Conservation (phyloP, 2,113 vertebrate species). For the Glareola pratincola region DNA sequence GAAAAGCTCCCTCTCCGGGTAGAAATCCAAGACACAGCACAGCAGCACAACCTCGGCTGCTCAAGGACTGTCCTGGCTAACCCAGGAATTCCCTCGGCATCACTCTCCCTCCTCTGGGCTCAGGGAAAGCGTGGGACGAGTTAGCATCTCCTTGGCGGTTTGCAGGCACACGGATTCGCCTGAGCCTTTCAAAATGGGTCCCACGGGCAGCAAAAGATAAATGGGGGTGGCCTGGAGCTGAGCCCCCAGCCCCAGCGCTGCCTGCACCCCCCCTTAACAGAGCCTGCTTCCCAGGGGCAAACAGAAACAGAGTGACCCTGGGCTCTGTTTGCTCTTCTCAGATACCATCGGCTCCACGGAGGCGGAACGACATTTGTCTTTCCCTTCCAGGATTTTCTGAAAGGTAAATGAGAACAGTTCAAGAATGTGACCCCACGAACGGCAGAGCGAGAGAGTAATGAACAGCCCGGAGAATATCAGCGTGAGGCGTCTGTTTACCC, state of each 20-base stretch:
- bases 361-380: background rate
- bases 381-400: conserved; percentile 24
- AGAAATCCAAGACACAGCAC: background rate
- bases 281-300: background rate
- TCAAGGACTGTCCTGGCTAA: background rate
- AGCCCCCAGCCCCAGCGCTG: background rate
- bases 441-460: background rate
- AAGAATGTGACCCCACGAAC: background rate
- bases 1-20: background rate
- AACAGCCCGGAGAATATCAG: background rate
- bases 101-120: background rate
- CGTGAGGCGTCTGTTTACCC: background rate
- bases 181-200: background rate
- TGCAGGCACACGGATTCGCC: background rate
- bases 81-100: background rate
- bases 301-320: background rate
- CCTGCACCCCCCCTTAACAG: background rate
- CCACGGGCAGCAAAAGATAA: background rate
- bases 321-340: background rate
- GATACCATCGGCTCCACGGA: background rate
- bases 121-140: background rate
- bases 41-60: accelerated
- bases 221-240: background rate
- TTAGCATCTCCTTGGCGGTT: background rate
- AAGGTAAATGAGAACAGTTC: conserved; percentile 21